phyloP scores from a whole-genome alignment of 2,888 invertebrate species.

The Spialia ferax region DNA sequence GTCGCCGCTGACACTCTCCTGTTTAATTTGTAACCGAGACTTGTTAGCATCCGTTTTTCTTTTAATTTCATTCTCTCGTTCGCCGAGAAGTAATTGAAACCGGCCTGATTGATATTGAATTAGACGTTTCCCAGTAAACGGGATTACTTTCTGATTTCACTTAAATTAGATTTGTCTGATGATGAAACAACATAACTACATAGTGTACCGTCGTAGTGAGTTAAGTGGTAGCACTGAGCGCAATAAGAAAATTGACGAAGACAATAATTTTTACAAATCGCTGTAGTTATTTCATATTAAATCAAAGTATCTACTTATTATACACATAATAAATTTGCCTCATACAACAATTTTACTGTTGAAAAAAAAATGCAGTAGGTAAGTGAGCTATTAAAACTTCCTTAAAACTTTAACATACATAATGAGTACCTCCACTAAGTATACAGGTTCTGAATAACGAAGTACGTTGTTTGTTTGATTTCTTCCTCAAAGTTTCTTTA shows the following conservation, averaged over 20 bases:
- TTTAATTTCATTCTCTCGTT: slow-evolving; percentile 77
- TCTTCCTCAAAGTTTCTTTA: neutral
- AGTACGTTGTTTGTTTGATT: neutral
- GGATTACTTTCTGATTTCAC: slow-evolving; percentile 49
- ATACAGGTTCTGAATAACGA: too few relatives aligned
- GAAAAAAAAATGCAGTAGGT: neutral
- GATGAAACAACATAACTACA: slow-evolving; percentile 32
- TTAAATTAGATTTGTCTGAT: slow-evolving; percentile 40
- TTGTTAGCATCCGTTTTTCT: slow-evolving; percentile 78
- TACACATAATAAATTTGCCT: neutral
- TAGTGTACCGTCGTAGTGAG: slow-evolving; percentile 6
- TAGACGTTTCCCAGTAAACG: slow-evolving; percentile 57
- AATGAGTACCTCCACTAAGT: too few relatives aligned
- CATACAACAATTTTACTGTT: neutral
- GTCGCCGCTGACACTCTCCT: slow-evolving; percentile 74
- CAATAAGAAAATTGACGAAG: slow-evolving; percentile 26
- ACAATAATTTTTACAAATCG: slow-evolving; percentile 21
- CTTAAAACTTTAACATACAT: too few relatives aligned
- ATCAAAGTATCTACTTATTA: neutral
- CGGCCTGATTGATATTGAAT: slow-evolving; percentile 73
- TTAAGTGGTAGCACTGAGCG: slow-evolving; percentile 9
- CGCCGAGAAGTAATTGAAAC: slow-evolving; percentile 50
- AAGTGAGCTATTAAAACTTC: too few relatives aligned
- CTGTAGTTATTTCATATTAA: neutral
- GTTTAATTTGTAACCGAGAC: slow-evolving; percentile 86